Percentiles rank a stretch among this genome's conserved stretches.
Conservation (phyloP, 2,797 vertebrate genomes). For the Distichodus sexfasciatus region DNA sequence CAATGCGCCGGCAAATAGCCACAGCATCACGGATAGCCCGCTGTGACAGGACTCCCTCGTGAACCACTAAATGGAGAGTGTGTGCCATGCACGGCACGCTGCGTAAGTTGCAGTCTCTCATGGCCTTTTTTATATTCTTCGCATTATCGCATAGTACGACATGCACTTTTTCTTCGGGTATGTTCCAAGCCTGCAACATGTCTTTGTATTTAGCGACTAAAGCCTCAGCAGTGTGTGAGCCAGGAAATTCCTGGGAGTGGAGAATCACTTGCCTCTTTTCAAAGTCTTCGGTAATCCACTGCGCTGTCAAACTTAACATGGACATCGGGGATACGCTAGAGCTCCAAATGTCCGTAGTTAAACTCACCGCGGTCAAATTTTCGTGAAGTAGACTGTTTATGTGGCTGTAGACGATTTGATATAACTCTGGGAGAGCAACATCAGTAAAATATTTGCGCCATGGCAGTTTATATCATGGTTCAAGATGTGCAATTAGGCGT, state of each 20-base stretch:
- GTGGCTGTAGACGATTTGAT: not conserved
- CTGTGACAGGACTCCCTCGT: too few relatives aligned
- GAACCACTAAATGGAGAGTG: too few relatives aligned
- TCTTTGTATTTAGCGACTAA: too few relatives aligned
- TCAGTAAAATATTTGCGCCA: not conserved
- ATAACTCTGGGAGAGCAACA: not conserved
- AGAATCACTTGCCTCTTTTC: not conserved
- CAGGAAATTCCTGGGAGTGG: not conserved
- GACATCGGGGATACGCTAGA: not conserved
- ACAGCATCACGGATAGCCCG: too few relatives aligned
- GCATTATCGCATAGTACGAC: too few relatives aligned
- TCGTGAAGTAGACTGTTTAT: not conserved
- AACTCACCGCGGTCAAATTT: not conserved
- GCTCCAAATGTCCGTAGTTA: not conserved
- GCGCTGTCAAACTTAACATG: not conserved
- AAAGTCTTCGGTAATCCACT: not conserved
- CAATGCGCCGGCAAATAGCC: too few relatives aligned
- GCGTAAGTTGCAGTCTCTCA: too few relatives aligned
- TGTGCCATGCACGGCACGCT: not conserved
- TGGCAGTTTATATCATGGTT: not conserved
- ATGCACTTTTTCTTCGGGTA: too few relatives aligned
- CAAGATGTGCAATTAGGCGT: not conserved
- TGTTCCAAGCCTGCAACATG: too few relatives aligned
- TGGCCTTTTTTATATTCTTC: too few relatives aligned
- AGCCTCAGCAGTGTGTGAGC: not conserved